These are phyloP conservation scores for Pseudomyrmex gracilis DNA, from an alignment of 1,140 invertebrate species.

Conservation along the genomic window DNA sequence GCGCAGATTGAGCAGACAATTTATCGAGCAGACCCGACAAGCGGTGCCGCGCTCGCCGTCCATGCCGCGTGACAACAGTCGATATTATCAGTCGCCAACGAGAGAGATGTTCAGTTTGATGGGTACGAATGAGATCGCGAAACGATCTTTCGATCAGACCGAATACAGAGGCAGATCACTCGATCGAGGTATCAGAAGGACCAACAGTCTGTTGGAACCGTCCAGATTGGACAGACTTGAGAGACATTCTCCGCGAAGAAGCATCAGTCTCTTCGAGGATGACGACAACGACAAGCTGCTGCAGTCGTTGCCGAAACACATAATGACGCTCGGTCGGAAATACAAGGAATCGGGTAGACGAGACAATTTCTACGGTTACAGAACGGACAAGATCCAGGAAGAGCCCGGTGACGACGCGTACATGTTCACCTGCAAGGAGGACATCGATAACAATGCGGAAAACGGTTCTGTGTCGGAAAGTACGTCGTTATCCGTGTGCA, in stretches of 20 bases:
- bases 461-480: slow-evolving; percentile 67
- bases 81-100: slow-evolving; percentile 67
- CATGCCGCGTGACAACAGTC: slow-evolving; percentile 53
- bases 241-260: slow-evolving; percentile 70
- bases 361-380: slow-evolving; percentile 70
- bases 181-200: slow-evolving; percentile 65
- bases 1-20: slow-evolving; percentile 81
- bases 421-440: not conserved
- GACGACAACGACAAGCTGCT: slow-evolving; percentile 69
- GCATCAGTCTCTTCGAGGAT: slow-evolving; percentile 81
- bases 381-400: slow-evolving; percentile 82
- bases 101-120: slow-evolving; percentile 45
- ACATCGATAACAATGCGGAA: slow-evolving; percentile 33
- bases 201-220: slow-evolving; percentile 79
- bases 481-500: slow-evolving; percentile 64
- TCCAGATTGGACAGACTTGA: slow-evolving; percentile 60
- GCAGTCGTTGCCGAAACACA: slow-evolving; percentile 69
- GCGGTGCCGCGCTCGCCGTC: slow-evolving; percentile 78
- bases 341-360: slow-evolving; percentile 67
- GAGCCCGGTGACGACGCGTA: slow-evolving; percentile 66
- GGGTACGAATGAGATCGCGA: slow-evolving; percentile 24
- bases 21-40: slow-evolving; percentile 82
- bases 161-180: slow-evolving; percentile 72
- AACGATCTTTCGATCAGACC: slow-evolving; percentile 68
- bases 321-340: slow-evolving; percentile 73